Conservation (phyloP, 2,113 vertebrate genomes). For the Scortum barcoo region DNA sequence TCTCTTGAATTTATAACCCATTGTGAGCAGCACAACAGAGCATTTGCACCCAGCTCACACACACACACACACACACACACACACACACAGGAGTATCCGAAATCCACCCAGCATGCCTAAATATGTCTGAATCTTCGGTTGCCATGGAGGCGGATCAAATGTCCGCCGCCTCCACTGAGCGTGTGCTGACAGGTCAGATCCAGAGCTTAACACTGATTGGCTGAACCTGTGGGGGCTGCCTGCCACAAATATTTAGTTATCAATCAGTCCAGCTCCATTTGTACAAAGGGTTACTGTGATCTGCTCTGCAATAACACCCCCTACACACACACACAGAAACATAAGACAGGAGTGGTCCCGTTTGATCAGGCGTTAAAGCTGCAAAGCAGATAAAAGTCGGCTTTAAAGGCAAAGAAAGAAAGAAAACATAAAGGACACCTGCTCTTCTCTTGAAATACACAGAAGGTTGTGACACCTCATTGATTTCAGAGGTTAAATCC, state of each 20-base stretch:
- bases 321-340: too few species aligned
- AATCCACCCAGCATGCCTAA: constrained; percentile 15
- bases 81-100: constrained; percentile 15
- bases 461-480: constrained; percentile 1
- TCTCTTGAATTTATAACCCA: constrained; percentile 59
- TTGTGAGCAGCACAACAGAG: constrained; percentile 46
- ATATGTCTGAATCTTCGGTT: constrained; percentile 13
- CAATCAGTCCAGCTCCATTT: constrained; percentile 25
- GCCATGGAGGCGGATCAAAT: constrained; percentile 22
- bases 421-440: constrained; percentile 20
- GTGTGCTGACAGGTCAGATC: constrained; percentile 44
- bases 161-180: constrained; percentile 2
- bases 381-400: neutral
- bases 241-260: constrained; percentile 12
- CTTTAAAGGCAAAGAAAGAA: neutral
- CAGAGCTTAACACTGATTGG: constrained; percentile 15
- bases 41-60: constrained; percentile 7
- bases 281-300: neutral
- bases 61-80: constrained; percentile 22
- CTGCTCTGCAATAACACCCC: neutral
- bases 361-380: constrained; percentile 39
- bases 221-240: constrained; percentile 9
- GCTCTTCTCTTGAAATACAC: constrained; percentile 25
- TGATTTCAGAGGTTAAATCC: constrained; percentile 42
- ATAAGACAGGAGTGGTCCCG: neutral